Percentiles rank a stretch among this genome's conserved stretches.
phyloP scores from a whole-genome alignment of 2,888 invertebrate species.

The Drosophila algonquin region DNA sequence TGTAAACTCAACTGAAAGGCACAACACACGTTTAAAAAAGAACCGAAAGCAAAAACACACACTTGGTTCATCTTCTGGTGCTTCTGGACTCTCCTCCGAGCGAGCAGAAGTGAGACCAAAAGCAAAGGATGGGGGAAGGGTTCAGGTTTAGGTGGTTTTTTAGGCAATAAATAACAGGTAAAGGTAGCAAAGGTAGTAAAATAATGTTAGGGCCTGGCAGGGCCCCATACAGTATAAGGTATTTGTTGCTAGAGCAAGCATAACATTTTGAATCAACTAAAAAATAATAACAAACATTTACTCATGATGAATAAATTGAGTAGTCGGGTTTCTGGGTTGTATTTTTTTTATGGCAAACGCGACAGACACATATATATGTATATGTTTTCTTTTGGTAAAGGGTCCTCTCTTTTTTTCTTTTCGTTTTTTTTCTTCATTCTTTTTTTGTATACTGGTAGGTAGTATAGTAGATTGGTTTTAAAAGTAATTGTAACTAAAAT shows the following conservation, averaged over 20 bases:
- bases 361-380: slow-evolving; percentile 41
- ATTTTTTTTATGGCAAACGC: slow-evolving; percentile 47
- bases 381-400: slow-evolving; percentile 58
- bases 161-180: slow-evolving; percentile 14
- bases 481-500: slow-evolving; percentile 54
- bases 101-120: slow-evolving; percentile 40
- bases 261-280: slow-evolving; percentile 52
- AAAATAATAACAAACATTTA: slow-evolving; percentile 38
- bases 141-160: not conserved
- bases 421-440: slow-evolving; percentile 34
- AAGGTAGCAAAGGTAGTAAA: slow-evolving; percentile 32
- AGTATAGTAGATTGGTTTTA: slow-evolving; percentile 44
- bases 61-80: slow-evolving; percentile 47
- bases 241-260: slow-evolving; percentile 70
- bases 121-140: slow-evolving; percentile 43
- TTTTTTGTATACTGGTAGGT: slow-evolving; percentile 52
- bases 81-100: slow-evolving; percentile 22
- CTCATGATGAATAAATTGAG: slow-evolving; percentile 50
- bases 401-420: slow-evolving; percentile 75
- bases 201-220: slow-evolving; percentile 36
- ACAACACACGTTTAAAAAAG: slow-evolving; percentile 59
- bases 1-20: slow-evolving; percentile 55
- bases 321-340: slow-evolving; percentile 44
- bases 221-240: slow-evolving; percentile 46
- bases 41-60: slow-evolving; percentile 54